Conservation (phyloP, 1,140 invertebrate genomes). For the Andrena cerasifolii region DNA sequence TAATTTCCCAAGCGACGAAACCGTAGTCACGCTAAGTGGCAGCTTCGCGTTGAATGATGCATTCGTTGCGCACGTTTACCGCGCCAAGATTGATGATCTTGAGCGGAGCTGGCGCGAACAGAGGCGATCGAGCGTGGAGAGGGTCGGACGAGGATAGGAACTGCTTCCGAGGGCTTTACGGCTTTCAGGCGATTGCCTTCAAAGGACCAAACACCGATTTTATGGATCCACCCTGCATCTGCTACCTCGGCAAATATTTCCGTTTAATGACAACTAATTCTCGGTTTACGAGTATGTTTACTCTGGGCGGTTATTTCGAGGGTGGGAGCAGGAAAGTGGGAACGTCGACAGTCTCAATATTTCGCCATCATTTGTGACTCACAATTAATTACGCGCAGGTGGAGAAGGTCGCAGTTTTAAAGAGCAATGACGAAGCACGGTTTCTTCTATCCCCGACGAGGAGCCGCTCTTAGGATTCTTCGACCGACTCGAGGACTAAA, state of each 20-base stretch:
- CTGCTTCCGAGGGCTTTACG: constrained; percentile 37
- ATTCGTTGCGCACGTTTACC: constrained; percentile 34
- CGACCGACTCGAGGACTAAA: not conserved
- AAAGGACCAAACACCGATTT: constrained; percentile 16
- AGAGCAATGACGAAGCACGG: too few relatives aligned
- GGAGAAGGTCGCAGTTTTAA: too few relatives aligned
- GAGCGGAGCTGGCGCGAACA: not conserved
- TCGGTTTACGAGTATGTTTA: not conserved
- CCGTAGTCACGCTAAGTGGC: constrained; percentile 28
- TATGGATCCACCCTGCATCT: constrained; percentile 8
- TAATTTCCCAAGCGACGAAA: constrained; percentile 62
- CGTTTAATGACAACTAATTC: not conserved
- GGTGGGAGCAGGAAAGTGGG: too few relatives aligned
- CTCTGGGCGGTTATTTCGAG: too few relatives aligned
- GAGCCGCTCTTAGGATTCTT: not conserved
- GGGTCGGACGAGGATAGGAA: constrained; percentile 8
- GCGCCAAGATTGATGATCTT: constrained; percentile 52
- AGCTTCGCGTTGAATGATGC: constrained; percentile 44
- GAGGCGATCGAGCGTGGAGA: constrained; percentile 48
- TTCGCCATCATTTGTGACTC: too few relatives aligned
- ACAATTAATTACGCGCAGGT: too few relatives aligned
- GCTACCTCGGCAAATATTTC: not conserved
- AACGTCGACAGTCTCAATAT: too few relatives aligned
- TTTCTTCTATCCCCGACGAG: not conserved
- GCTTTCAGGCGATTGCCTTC: constrained; percentile 42